Evolutionary conservation across 2,113 vertebrate genomes (phyloP), one percentile per base, ranked within the genome.

Genomic region (Ictidomys tridecemlineatus): DNA sequence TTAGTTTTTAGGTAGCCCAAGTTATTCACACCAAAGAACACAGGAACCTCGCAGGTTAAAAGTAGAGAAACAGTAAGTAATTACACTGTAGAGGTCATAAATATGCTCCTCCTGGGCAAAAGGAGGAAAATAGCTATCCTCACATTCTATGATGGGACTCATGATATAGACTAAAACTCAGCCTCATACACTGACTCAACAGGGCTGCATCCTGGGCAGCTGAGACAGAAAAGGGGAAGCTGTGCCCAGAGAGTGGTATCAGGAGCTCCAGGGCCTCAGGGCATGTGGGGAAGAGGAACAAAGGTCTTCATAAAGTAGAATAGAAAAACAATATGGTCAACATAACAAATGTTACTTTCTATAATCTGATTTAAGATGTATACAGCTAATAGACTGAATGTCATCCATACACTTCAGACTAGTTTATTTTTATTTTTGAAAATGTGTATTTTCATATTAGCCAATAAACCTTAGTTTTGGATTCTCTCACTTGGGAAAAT

Each of bases 341-440:
- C 53, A 56, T 30, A 6, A 28, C 42, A 48, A 1, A 8, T 28
- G 8, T 53, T 37, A 34, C 73, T 65, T 78, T 87, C 82, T 56
- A 17, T 20, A 42, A 34, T 37, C 37, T 39, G 30, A 32, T 7
- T 16, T 76, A 56, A 42, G n/a, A 53, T 69, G 16, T 13, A 16
- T 9, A 65, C 8, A 56, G 70, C 14, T 45, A 61, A 48, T 0
- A 78, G 53, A 77, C 26, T 24, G 10, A 56, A 53, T 53, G 70
- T 16, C 30, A 39, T 12, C 67, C 2, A 58, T 0, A 83, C 0
- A 45, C 42, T 84, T 88, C 26, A 85, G 26, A 85, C 42, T 51
- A 82, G 32, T 51, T 88, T 67, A 89, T 78, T 45, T 78, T 79
- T 48, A 84, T 37, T 61, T 17, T 24, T 92, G 39, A 89, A 92